Evolutionary conservation across 2,888 invertebrate genomes (phyloP), one percentile per base, ranked within the genome.

Genomic region (Athalia rosae): DNA sequence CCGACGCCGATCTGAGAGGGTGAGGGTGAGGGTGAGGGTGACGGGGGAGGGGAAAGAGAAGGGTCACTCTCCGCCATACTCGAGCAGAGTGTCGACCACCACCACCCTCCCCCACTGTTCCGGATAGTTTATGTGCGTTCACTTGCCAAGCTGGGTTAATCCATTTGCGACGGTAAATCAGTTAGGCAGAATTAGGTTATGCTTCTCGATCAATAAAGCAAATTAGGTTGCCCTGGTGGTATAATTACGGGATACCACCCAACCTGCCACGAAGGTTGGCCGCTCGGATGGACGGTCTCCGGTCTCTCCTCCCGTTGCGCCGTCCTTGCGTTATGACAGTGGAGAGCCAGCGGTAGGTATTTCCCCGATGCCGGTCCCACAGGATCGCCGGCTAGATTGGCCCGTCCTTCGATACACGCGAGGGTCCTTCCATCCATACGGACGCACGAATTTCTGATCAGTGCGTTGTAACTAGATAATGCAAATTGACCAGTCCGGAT

Each of bases 161-260:
- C 85, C 83, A 84, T 86, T 86, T 84, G 83, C 81, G 81, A 80
- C 80, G 81, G 83, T 84, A 86, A 86, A 84, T 84, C 83, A 81
- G 83, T 85, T 85, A 80, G 78, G 77, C 76, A 77, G 79, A 82
- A 86, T 86, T 84, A 82, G 82, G 85, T 86, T 86, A 86, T 84
- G 85, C 86, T 83, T 84, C 84, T 82, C 84, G 84, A 86, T 86
- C 86, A 84, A 85, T 86, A 83, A 80, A 83, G 82, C 83, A 82
- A 84, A 86, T 86, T 84, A 82, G 82, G 82, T 85, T 85, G 82
- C 77, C 78, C 76, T 64, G 56, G 74, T 74, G 62, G 61, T 74
- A 74, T 74, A 74, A 74, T 74, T 74, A 74, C 74, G 74, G 74
- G 62, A 71, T 71, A 71, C 71, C 74, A 62, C 74, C 61, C 59